A percentile compares a stretch with the other conserved stretches of the same genome.
phyloP scores from a whole-genome alignment of 2,888 invertebrate species.

The Conus canariensis region DNA sequence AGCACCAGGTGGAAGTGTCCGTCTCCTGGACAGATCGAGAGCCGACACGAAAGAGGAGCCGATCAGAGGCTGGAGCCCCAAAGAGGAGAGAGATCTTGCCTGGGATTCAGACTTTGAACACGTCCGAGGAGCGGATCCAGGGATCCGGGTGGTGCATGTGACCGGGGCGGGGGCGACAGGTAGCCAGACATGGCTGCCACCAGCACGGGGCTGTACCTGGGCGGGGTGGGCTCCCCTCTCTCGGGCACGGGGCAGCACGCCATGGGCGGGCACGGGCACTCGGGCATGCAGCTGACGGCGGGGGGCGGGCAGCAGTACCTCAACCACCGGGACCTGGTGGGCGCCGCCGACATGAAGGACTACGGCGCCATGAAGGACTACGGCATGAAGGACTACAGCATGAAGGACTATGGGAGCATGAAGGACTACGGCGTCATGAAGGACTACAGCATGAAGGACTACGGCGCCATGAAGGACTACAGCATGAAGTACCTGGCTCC shows the following conservation, averaged over 20 bases:
- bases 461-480: constrained; percentile 49
- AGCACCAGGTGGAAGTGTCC: no score
- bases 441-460: constrained; percentile 61
- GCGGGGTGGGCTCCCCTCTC: constrained; percentile 40
- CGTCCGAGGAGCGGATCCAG: neutral
- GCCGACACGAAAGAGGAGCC: no score
- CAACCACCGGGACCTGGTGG: constrained; percentile 44
- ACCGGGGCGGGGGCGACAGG: neutral
- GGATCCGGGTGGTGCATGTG: constrained; percentile 29
- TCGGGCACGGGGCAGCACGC: constrained; percentile 38
- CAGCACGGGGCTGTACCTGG: constrained; percentile 87
- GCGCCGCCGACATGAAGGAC: constrained; percentile 38
- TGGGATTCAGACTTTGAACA: no score
- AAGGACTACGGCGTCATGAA: constrained; percentile 55
- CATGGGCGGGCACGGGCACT: constrained; percentile 31
- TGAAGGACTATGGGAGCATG: constrained; percentile 16
- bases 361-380: constrained; percentile 47
- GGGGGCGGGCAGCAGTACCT: constrained; percentile 43
- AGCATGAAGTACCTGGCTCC: constrained; percentile 77
- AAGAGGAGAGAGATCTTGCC: no score
- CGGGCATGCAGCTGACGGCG: constrained; percentile 19
- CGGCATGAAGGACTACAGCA: constrained; percentile 67
- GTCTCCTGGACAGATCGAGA: no score
- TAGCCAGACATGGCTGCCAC: constrained; percentile 91
- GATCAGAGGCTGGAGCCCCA: no score